phyloP scores from a whole-genome alignment of 2,113 vertebrate genomes.

The Electrona antarctica region DNA sequence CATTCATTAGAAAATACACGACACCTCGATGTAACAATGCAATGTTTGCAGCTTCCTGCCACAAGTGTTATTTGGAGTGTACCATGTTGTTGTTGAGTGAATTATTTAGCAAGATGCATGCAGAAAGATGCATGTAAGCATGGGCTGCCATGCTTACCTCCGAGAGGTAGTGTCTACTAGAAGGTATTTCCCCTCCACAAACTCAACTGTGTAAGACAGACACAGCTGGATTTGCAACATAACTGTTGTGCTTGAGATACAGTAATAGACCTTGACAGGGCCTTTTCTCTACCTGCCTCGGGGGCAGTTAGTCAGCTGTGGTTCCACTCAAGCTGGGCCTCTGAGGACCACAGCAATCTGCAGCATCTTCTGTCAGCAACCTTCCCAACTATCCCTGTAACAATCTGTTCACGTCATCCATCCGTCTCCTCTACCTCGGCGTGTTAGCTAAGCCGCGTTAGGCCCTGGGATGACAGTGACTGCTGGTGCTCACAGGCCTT shows the following conservation, averaged over 20 bases:
- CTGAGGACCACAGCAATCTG: constrained; percentile 60
- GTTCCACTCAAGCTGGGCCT: constrained; percentile 66
- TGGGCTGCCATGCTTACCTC: constrained; percentile 20
- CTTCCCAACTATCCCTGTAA: constrained; percentile 52
- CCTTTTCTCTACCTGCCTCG: constrained; percentile 73
- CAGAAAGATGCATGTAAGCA: constrained; percentile 17
- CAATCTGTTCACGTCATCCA: constrained; percentile 73
- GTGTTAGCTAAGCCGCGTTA: constrained; percentile 57
- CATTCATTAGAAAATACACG: too few relatives aligned
- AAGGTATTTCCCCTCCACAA: constrained; percentile 16
- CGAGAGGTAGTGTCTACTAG: constrained; percentile 1
- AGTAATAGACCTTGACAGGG: constrained; percentile 78
- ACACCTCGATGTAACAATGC: constrained; percentile 32
- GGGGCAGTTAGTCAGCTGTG: constrained; percentile 72
- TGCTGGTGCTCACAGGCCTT: constrained; percentile 54
- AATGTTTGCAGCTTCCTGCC: constrained; percentile 33
- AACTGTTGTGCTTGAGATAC: constrained; percentile 60
- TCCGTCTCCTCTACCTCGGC: constrained; percentile 73
- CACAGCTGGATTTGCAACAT: constrained; percentile 55
- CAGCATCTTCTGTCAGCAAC: constrained; percentile 70
- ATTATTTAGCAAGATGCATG: not conserved
- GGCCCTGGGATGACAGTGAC: constrained; percentile 62
- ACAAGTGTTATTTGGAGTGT: not conserved
- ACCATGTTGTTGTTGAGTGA: constrained; percentile 38
- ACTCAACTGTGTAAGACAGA: constrained; percentile 14